Evolutionary conservation across 1,140 invertebrate genomes (phyloP).

Genomic region (Cotesia glomerata): DNA sequence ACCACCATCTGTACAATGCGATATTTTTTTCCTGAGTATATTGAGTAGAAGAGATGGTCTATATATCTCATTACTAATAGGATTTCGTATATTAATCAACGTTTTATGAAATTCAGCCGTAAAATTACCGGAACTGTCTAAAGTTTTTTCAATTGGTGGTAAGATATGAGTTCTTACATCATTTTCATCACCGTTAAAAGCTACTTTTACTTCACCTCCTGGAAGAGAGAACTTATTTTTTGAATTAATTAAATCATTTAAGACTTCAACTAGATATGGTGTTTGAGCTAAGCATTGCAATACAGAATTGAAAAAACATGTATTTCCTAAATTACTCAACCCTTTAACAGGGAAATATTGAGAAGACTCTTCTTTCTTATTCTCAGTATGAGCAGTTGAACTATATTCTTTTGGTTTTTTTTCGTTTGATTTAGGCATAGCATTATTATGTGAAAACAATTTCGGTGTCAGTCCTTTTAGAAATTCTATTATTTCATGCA

Average conservation of each 20-base stretch:
- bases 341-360: conserved; percentile 56
- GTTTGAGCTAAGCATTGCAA: conserved; percentile 91
- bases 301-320: conserved; percentile 96
- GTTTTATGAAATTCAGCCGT: conserved; percentile 53
- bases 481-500: conserved; percentile 70
- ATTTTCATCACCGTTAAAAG: conserved; percentile 57
- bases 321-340: conserved; percentile 89
- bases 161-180: conserved; percentile 46
- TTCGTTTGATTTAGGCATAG: conserved; percentile 1
- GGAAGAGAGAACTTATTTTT: conserved; percentile 74
- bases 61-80: conserved; percentile 67
- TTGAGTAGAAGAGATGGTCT: conserved; percentile 77
- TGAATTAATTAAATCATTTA: conserved; percentile 73
- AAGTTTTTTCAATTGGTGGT: conserved; percentile 70
- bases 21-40: conserved; percentile 76
- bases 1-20: conserved; percentile 89
- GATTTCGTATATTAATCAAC: conserved; percentile 55
- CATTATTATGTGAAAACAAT: neutral
- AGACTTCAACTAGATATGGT: conserved; percentile 75
- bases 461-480: conserved; percentile 61
- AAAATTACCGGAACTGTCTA: conserved; percentile 75
- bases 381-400: conserved; percentile 13
- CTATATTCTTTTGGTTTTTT: conserved; percentile 18
- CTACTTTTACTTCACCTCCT: conserved; percentile 68
- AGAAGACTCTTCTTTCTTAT: conserved; percentile 36